Base-by-base conservation (phyloP, 64 coral and sea anemone species). In the Actinia equina region DNA sequence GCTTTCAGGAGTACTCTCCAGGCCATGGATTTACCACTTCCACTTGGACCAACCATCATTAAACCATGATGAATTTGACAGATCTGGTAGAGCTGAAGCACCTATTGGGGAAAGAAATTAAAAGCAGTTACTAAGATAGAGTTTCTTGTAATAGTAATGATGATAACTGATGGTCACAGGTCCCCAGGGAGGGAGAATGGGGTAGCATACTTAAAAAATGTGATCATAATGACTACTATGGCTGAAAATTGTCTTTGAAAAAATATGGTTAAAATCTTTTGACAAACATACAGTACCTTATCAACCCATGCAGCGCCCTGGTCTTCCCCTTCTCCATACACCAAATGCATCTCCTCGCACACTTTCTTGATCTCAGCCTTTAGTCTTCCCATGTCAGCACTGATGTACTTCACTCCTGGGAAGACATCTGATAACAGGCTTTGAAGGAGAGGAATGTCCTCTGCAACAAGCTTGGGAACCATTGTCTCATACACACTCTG, bases 11-110 rank as follows among this genome's bases (percentile, higher is more conserved):
- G 88, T 0, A 92, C 92, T 53, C 90, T 89, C 97, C 97, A 99
- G 10, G 97, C 97, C 56, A 85, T 77, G 13, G 93, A 95, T 56
- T 99, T 99, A 0, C 97, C 97, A 84, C 97, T 99, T 7, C 97
- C 97, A 93, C 97, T 99, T 4, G 97, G 97, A 4, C 97, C 97
- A 3, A 99, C 97, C 97, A 99, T 99, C 97, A 99, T 99, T 58
- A 99, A 61, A 26, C 97, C 97, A 82, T 99, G 97, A 58, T 99
- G 97, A 79, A 99, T 99, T 42, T 92, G 91, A 3, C 93, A 99
- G 26, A 99, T 99, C 88, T 99, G 97, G 76, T 95, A 99, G 42
- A 99, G 57, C 77, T 99, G 97, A 58, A 99, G 82, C 30, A 99
- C 94, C 97, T 99, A 20, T 22, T 20, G 16, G 20, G 18, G 17